These are phyloP conservation scores for Venusia cambrica DNA, from an alignment of 2,888 invertebrate genomes.

Conservation along the genomic window DNA sequence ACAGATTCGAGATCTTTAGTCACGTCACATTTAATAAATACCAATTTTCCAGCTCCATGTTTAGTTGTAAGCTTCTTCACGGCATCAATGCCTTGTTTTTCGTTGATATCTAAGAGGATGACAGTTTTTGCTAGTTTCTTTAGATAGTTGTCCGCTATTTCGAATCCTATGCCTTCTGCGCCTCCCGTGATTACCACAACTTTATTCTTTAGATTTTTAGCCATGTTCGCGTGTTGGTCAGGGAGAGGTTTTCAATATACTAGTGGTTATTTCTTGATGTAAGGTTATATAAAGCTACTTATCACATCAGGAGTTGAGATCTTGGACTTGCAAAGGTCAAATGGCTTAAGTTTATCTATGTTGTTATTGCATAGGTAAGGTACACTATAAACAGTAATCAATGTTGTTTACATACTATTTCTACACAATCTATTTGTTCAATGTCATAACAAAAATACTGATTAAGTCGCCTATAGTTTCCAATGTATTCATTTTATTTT, in stretches of 20 bases:
- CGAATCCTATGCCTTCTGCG: slow-evolving; percentile 73
- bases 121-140: slow-evolving; percentile 47
- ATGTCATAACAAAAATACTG: too few relatives aligned
- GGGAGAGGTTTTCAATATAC: slow-evolving; percentile 5
- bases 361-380: too few relatives aligned
- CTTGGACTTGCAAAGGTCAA: slow-evolving; percentile 1
- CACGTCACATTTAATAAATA: slow-evolving; percentile 74
- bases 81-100: slow-evolving; percentile 45
- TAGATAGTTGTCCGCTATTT: slow-evolving; percentile 61
- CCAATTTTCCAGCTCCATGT: slow-evolving; percentile 58
- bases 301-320: slow-evolving; percentile 2
- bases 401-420: too few relatives aligned
- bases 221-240: slow-evolving; percentile 24
- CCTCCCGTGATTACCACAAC: slow-evolving; percentile 68
- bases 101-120: slow-evolving; percentile 38
- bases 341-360: not conserved
- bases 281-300: not conserved
- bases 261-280: not conserved
- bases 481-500: too few relatives aligned
- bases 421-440: too few relatives aligned
- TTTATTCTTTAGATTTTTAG: slow-evolving; percentile 34
- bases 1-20: slow-evolving; percentile 58
- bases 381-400: too few relatives aligned
- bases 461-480: too few relatives aligned
- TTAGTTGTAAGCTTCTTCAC: slow-evolving; percentile 52